phyloP scores from a whole-genome alignment of 2,113 vertebrate genomes.

The Ramphastos sulfuratus region DNA sequence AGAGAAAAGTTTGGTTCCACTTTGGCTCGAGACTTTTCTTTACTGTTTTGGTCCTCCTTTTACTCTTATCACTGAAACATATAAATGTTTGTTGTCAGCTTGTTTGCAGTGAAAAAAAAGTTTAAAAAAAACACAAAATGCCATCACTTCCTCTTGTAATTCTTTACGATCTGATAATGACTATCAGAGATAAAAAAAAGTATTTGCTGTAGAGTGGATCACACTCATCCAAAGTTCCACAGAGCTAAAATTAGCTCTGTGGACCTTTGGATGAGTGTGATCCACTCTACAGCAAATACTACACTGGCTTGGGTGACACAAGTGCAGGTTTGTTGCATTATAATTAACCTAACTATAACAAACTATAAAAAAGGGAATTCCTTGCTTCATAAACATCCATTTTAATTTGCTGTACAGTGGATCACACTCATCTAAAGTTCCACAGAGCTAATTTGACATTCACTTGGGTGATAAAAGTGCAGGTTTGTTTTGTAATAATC shows the following conservation, averaged over 20 bases:
- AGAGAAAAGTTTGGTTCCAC: constrained; percentile 98
- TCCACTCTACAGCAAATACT: neutral
- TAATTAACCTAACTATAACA: neutral
- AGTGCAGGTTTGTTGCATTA: neutral
- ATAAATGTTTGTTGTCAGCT: constrained; percentile 43
- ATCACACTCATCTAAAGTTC: neutral
- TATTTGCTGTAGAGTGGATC: neutral
- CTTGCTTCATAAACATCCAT: too few relatives aligned
- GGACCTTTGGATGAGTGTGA: too few relatives aligned
- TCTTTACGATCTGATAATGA: neutral
- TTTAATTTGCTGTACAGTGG: neutral
- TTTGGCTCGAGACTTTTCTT: constrained; percentile 96
- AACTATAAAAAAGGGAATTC: neutral
- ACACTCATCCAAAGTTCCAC: neutral
- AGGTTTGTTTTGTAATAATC: neutral
- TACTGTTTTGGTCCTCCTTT: constrained; percentile 96
- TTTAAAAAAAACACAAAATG: neutral
- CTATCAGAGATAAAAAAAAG: neutral
- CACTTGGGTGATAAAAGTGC: neutral
- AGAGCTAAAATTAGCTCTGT: neutral
- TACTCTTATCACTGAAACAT: constrained; percentile 93
- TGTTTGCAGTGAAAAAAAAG: neutral
- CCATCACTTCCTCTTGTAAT: neutral
- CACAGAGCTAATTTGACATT: neutral
- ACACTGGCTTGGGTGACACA: neutral